Evolutionary conservation across 2,113 vertebrate genomes (phyloP).

Genomic region (Lepisosteus oculatus): DNA sequence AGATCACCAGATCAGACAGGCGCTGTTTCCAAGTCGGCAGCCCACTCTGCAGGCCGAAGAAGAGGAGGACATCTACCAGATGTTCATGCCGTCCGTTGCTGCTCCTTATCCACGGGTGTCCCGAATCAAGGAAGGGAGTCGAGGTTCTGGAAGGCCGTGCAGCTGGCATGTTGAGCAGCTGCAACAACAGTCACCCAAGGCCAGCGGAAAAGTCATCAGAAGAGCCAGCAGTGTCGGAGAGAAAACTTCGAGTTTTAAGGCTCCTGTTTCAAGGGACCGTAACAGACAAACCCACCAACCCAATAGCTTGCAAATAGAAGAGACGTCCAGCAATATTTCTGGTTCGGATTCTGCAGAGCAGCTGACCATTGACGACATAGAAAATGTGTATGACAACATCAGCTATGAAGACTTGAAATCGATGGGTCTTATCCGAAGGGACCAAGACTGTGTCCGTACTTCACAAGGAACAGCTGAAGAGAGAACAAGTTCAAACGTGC

Average conservation of each 20-base stretch:
- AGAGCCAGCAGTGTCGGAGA: slow-evolving; percentile 91
- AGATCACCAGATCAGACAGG: slow-evolving; percentile 83
- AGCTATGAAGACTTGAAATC: slow-evolving; percentile 92
- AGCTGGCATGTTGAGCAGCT: slow-evolving; percentile 87
- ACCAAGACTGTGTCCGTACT: slow-evolving; percentile 48
- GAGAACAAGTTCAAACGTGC: slow-evolving; percentile 42
- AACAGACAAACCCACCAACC: slow-evolving; percentile 26
- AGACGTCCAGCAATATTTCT: slow-evolving; percentile 64
- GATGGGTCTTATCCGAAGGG: slow-evolving; percentile 80
- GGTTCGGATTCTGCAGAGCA: slow-evolving; percentile 79
- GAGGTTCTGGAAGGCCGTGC: slow-evolving; percentile 74
- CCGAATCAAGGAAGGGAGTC: slow-evolving; percentile 45
- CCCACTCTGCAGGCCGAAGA: slow-evolving; percentile 78
- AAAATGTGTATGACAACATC: slow-evolving; percentile 96
- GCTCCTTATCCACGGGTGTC: slow-evolving; percentile 61
- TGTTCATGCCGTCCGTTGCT: slow-evolving; percentile 81
- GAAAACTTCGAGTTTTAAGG: slow-evolving; percentile 52
- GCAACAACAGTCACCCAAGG: slow-evolving; percentile 56
- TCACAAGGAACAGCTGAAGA: slow-evolving; percentile 47
- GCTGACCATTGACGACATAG: slow-evolving; percentile 83
- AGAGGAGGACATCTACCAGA: slow-evolving; percentile 90
- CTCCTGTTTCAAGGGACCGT: slow-evolving; percentile 38
- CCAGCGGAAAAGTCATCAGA: slow-evolving; percentile 71
- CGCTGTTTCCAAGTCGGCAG: slow-evolving; percentile 82
- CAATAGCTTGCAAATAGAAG: slow-evolving; percentile 51